Base-by-base conservation (phyloP, 2,113 vertebrate genomes). In the Indicator indicator region DNA sequence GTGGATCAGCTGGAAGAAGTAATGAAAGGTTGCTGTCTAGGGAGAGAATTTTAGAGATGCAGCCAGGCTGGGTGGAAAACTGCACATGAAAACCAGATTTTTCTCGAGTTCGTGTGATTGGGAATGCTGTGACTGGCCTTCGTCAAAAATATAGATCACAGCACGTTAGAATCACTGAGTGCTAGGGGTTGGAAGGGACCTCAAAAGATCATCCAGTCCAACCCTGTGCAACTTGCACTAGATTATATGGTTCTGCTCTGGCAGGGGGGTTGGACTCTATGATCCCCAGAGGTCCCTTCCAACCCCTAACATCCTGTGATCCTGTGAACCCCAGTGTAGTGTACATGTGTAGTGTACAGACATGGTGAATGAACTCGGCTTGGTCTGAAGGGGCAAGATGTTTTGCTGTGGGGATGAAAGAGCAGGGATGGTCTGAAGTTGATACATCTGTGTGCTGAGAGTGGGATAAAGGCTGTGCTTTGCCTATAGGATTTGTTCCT, bases 1-100 rank as follows among this genome's bases (percentile, higher is more conserved):
- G 36, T 9, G 3, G 5, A 1, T 2, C 12, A 20, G 44, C 33
- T 11, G 44, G 32, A 5, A 14, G 70, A 17, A 24, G 23, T 0
- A 18, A 13, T 4, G 21, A 24, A 16, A n/a, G 5, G 12, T 21
- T 55, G 30, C 9, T 3, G 0, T 6, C 10, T 4, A 5, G 21
- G 33, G 18, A 33, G 20, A 8, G 9, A 12, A 1, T 42, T 10
- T 6, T 2, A 8, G 67, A 38, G 50, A 8, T 60, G 38, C 12
- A 5, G 9, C 18, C 1, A 4, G 26, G 50, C 26, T 16, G 5
- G 23, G 30, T 2, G 5, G 40, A 75, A 88, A 83, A 40, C 65
- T 2, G 3, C 5, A 0, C 9, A 17, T 11, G 46, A 40, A 74
- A 83, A 40, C 1, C 9, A 5, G 6, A 2, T 11, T 63, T 78